Evolutionary conservation across 2,888 invertebrate species (phyloP).

Genomic region (Cephus rjabovi): DNA sequence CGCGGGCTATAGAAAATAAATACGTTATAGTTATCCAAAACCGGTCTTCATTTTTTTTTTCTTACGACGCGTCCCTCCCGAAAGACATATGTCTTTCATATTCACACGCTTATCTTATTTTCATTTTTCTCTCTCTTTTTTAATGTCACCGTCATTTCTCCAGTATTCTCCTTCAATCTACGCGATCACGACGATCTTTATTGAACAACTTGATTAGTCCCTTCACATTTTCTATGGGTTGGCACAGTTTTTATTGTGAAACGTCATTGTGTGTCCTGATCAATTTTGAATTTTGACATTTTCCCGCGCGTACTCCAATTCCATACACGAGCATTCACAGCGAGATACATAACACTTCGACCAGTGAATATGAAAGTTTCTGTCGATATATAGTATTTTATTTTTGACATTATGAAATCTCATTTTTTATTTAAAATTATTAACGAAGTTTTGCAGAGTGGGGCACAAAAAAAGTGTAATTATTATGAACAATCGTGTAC

Average conservation of each 20-base stretch:
- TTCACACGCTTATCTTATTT: constrained; percentile 8
- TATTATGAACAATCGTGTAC: not conserved
- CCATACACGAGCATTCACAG: not conserved
- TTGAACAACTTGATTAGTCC: constrained; percentile 31
- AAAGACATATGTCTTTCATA: not conserved
- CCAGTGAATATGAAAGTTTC: not conserved
- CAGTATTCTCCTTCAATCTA: constrained; percentile 8
- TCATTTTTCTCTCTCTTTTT: constrained; percentile 14
- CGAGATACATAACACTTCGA: not conserved
- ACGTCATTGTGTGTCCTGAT: constrained; percentile 18
- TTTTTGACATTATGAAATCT: not conserved
- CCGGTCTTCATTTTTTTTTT: not conserved
- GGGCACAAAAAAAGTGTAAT: not conserved
- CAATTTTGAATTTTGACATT: not conserved
- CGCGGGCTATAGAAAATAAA: not conserved
- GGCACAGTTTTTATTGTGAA: constrained; percentile 48
- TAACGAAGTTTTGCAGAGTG: constrained; percentile 8
- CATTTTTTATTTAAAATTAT: not conserved
- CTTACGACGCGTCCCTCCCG: no score
- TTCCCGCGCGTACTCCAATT: not conserved
- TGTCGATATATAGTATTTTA: not conserved
- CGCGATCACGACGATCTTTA: constrained; percentile 20
- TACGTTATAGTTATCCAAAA: not conserved
- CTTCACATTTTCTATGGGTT: constrained; percentile 21
- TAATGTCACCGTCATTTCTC: not conserved